phyloP scores from a whole-genome alignment of 2,113 vertebrate species.

The Columba janthina region DNA sequence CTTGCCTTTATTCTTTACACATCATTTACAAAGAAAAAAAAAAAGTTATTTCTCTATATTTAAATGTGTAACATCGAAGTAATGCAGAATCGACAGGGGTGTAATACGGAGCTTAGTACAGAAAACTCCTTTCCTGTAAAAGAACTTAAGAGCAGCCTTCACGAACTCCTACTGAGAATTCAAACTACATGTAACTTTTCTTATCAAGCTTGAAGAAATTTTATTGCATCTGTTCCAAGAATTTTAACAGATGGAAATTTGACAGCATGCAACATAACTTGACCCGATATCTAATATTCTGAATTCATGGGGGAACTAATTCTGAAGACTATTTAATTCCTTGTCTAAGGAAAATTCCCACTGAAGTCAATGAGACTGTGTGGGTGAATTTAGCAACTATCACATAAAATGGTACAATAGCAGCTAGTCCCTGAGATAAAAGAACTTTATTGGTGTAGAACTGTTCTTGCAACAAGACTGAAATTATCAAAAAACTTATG shows the following conservation, averaged over 20 bases:
- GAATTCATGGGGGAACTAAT: neutral
- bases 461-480: neutral
- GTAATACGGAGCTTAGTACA: neutral
- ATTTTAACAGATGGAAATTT: neutral
- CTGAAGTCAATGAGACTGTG: neutral
- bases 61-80: neutral
- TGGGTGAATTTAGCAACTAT: neutral
- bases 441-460: neutral
- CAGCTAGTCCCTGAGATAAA: neutral
- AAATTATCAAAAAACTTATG: neutral
- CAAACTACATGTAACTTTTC: neutral
- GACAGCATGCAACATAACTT: neutral
- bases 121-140: neutral
- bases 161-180: neutral
- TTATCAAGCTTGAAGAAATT: neutral
- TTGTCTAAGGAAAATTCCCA: neutral
- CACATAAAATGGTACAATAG: neutral
- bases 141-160: neutral
- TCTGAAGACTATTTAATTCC: constrained; percentile 19
- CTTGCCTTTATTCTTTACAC: neutral
- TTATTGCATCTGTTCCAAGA: neutral
- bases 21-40: neutral
- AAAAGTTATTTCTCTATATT: neutral
- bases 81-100: neutral
- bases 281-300: neutral